Base-by-base conservation (phyloP, 35 echinoderm and acorn worm genomes). In the Eucidaris tribuloides region DNA sequence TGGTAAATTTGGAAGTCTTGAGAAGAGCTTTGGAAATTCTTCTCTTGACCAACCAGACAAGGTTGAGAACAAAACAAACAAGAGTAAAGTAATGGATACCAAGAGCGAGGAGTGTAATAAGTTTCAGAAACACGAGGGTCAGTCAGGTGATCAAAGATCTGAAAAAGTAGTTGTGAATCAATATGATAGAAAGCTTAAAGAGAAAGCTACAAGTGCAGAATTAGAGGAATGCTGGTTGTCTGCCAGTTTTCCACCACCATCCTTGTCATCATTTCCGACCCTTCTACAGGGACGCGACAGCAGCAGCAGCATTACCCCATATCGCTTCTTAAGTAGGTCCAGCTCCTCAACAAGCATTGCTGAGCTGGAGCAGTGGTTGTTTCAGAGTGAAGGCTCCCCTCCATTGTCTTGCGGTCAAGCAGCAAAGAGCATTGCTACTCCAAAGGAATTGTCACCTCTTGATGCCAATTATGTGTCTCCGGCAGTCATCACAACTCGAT, bases 1-100 rank as follows among this genome's bases (percentile, higher is more conserved):
- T 35, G 68, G 68, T 24, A 74, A 74, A 36, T 74, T 74, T 5
- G 68, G 68, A 41, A 74, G 68, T 40, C 68, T 74, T 27, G n/a
- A 74, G 68, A 74, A 74, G 44, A 74, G 20, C 37, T 0, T 14
- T 15, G 68, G 44, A n/a, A 36, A 44, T 74, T n/a, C 68, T 42
- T 32, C 14, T 11, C 3, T 19, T 13, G 61, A 64, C 61, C 13
- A 34, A 14, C 27, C 1, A 32, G 4, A 6, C 25, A 9, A 34
- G 30, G 25, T 17, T 2, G 37, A 64, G 22, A 64, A n/a, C n/a
- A n/a, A n/a, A n/a, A n/a, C n/a, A n/a, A n/a, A n/a, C n/a, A n/a
- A n/a, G n/a, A n/a, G n/a, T n/a, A n/a, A n/a, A n/a, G n/a, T n/a
- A n/a, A n/a, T n/a, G n/a, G n/a, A n/a, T n/a, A n/a, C n/a, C n/a